These are phyloP conservation scores for Porites rus DNA, from an alignment of 92 coral and sea anemone species.

Conservation along the genomic window DNA sequence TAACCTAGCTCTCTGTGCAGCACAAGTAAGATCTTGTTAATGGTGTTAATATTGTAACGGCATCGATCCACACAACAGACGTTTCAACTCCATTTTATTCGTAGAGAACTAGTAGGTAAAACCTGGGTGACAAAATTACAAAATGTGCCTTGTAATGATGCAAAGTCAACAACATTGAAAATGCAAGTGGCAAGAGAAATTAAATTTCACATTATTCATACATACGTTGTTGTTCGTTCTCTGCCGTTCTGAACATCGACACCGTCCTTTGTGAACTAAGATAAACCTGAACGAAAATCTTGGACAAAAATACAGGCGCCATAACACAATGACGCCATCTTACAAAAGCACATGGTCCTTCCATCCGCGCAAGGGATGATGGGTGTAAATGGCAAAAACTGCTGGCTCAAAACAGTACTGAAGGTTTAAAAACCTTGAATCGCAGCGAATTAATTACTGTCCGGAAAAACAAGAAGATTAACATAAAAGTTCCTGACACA, in stretches of 20 bases:
- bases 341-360: slow-evolving; percentile 11
- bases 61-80: slow-evolving; percentile 20
- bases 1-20: too few relatives aligned
- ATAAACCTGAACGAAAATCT: slow-evolving; percentile 5
- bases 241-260: slow-evolving; percentile 15
- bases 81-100: slow-evolving; percentile 4
- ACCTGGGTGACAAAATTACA: too few relatives aligned
- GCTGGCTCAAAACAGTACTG: slow-evolving; percentile 13
- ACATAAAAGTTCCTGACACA: slow-evolving; percentile 10
- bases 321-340: slow-evolving; percentile 12
- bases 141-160: too few relatives aligned
- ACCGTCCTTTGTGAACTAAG: slow-evolving; percentile 10
- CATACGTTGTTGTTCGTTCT: slow-evolving; percentile 16
- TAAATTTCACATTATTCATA: background rate
- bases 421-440: background rate
- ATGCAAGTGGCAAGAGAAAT: background rate
- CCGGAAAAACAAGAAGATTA: background rate
- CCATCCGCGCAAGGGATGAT: slow-evolving; percentile 27
- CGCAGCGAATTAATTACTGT: slow-evolving; percentile 12
- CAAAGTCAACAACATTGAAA: slow-evolving; percentile 6
- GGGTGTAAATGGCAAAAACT: slow-evolving; percentile 20
- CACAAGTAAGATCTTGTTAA: too few relatives aligned
- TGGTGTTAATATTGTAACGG: background rate
- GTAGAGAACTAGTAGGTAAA: too few relatives aligned
- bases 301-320: slow-evolving; percentile 6